phyloP scores from a whole-genome alignment of 2,113 vertebrate species.

The Microcebus murinus region DNA sequence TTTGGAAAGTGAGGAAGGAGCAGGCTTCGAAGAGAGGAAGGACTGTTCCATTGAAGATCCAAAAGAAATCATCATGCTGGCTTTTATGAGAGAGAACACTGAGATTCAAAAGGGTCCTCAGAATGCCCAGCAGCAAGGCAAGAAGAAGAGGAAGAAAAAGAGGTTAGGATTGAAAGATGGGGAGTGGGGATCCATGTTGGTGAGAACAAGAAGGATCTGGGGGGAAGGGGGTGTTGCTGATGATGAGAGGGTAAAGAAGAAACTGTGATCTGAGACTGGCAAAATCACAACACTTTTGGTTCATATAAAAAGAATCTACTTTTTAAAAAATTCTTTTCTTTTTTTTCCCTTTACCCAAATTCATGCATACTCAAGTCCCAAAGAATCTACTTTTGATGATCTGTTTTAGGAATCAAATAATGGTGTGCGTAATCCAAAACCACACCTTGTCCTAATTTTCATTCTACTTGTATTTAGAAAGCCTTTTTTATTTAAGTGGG shows the following conservation, averaged over 20 bases:
- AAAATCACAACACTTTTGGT: neutral
- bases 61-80: conserved; percentile 64
- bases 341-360: too few relatives aligned
- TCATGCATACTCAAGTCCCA: too few relatives aligned
- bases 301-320: neutral
- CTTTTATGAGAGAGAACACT: conserved; percentile 59
- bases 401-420: neutral
- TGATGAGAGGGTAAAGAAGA: neutral
- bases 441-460: neutral
- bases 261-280: neutral
- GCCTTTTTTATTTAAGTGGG: neutral
- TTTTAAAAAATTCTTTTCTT: too few relatives aligned
- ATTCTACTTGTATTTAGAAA: neutral
- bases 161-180: conserved; percentile 76
- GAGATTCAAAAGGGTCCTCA: neutral
- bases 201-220: neutral
- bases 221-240: neutral
- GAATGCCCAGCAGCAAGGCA: conserved; percentile 38
- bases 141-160: conserved; percentile 78
- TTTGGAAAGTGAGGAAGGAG: conserved; percentile 38
- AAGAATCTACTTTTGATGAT: neutral
- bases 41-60: conserved; percentile 19
- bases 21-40: conserved; percentile 52
- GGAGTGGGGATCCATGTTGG: neutral
- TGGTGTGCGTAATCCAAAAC: neutral